Evolutionary conservation across 2,797 vertebrate genomes (phyloP).

Genomic region (Antrozous pallidus): DNA sequence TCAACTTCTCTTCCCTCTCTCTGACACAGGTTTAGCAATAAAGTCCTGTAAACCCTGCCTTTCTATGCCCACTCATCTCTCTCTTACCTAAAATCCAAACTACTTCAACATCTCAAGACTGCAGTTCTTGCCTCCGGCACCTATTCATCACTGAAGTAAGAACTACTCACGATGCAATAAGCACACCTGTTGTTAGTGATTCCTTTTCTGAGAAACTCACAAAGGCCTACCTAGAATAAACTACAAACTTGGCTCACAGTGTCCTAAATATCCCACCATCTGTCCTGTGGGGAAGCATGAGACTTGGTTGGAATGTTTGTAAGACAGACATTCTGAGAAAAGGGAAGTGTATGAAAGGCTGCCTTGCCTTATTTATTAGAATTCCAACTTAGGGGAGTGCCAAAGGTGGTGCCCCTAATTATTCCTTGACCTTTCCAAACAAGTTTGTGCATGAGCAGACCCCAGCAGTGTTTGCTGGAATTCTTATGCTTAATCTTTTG

Average conservation of each 20-base stretch:
- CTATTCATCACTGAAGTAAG: not conserved
- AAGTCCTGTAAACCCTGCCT: not conserved
- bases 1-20: not conserved
- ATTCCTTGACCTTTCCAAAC: too few species aligned
- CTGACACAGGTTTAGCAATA: not conserved
- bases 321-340: too few species aligned
- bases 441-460: too few species aligned
- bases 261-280: too few species aligned
- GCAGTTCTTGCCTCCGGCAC: not conserved
- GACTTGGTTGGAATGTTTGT: too few species aligned
- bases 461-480: too few species aligned
- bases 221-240: not conserved
- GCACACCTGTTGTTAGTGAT: not conserved
- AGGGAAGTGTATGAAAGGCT: too few species aligned
- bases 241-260: not conserved
- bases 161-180: not conserved
- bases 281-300: not conserved
- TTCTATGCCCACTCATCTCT: not conserved
- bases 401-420: too few species aligned
- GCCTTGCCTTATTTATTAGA: too few species aligned
- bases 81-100: not conserved
- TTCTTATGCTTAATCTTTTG: too few species aligned
- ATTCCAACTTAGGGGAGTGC: too few species aligned
- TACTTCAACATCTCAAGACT: not conserved
- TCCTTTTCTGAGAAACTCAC: not conserved